Percentiles rank a stretch among this genome's conserved stretches.
Conservation (phyloP, 2,797 vertebrate species). For the Urocyon cinereoargenteus region DNA sequence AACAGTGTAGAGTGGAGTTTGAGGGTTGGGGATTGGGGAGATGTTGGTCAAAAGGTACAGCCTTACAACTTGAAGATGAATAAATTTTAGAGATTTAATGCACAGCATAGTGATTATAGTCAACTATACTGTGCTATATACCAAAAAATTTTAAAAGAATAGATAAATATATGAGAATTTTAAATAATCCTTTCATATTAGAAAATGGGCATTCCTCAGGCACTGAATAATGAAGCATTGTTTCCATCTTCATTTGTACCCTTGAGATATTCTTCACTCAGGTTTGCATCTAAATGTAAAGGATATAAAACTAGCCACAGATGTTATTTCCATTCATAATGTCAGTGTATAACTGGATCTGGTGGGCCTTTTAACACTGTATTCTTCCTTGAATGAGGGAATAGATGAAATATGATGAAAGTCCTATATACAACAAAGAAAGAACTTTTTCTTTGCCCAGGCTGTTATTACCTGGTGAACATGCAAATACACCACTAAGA, state of each 20-base stretch:
- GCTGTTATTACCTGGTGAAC: not conserved
- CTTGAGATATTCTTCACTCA: not conserved
- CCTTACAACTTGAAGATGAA: not conserved
- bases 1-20: not conserved
- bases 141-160: not conserved
- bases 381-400: not conserved
- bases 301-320: not conserved
- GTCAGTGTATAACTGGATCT: not conserved
- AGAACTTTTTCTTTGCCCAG: not conserved
- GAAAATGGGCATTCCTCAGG: not conserved
- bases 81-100: not conserved
- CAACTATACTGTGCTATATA: not conserved
- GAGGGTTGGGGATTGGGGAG: not conserved
- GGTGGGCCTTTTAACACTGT: not conserved
- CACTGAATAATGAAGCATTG: not conserved
- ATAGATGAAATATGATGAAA: not conserved
- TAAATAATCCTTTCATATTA: not conserved
- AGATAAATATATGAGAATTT: not conserved
- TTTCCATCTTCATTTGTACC: not conserved
- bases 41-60: not conserved
- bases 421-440: not conserved
- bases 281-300: not conserved
- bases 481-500: not conserved
- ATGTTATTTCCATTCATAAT: not conserved
- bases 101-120: not conserved